These are phyloP conservation scores for Ophioninae sp. DNA, from an alignment of 2,888 invertebrate genomes.

Conservation along the genomic window DNA sequence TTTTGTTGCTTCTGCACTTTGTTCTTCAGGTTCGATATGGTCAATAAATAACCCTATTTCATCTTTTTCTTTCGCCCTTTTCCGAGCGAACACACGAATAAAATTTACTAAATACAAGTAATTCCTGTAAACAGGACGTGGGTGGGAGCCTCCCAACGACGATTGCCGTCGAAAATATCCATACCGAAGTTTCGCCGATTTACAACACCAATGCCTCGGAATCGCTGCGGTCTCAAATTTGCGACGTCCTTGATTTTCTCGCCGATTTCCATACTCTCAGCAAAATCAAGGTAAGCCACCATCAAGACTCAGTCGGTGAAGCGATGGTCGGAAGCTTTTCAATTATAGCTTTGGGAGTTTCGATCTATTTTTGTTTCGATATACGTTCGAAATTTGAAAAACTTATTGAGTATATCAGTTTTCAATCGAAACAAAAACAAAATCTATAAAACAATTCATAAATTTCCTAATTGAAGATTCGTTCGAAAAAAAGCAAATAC, in stretches of 20 bases:
- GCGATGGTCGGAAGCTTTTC: background rate
- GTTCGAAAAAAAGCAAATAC: no score
- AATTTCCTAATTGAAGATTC: no score
- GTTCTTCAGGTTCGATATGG: constrained; percentile 86
- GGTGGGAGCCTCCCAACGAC: constrained; percentile 93
- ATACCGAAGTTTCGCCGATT: constrained; percentile 81
- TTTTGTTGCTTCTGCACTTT: constrained; percentile 94
- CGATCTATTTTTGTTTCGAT: no score
- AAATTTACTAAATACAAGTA: constrained; percentile 1
- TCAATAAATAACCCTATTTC: background rate
- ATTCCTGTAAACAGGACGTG: constrained; percentile 84
- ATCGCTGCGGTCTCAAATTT: constrained; percentile 94
- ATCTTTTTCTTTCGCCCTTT: background rate
- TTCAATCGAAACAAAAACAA: no score
- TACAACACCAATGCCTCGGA: constrained; percentile 95
- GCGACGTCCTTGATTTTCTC: constrained; percentile 96
- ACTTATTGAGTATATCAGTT: no score
- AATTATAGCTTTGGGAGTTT: no score
- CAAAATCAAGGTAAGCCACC: constrained; percentile 92
- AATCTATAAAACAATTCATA: no score
- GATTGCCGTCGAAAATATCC: constrained; percentile 84
- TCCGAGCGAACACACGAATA: background rate
- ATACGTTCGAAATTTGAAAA: no score
- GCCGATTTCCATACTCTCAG: constrained; percentile 97
- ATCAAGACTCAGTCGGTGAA: background rate